Evolutionary conservation across 2,113 vertebrate genomes (phyloP).

Genomic region (Mormoops blainvillei): DNA sequence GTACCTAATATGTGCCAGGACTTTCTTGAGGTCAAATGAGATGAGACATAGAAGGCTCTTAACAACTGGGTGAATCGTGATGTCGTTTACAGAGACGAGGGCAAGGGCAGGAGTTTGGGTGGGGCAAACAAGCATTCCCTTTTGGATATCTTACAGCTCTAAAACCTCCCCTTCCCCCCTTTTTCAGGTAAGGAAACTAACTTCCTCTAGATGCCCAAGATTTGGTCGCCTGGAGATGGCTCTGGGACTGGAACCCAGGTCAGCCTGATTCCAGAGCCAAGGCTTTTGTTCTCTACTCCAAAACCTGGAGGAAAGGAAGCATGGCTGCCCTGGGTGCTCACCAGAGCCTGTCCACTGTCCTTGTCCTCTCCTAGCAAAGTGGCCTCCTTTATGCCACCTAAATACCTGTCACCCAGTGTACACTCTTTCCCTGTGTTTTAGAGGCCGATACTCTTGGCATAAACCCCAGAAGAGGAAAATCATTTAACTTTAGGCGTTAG

Average conservation of each 20-base stretch:
- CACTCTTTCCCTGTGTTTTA: neutral
- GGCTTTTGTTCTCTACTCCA: neutral
- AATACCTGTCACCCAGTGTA: neutral
- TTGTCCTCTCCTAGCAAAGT: neutral
- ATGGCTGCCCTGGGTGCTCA: neutral
- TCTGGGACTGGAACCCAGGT: neutral
- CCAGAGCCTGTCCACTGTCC: neutral
- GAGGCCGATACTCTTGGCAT: neutral
- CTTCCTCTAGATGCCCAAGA: neutral
- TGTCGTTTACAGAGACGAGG: neutral
- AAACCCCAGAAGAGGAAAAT: neutral
- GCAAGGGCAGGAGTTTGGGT: neutral
- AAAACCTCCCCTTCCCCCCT: neutral
- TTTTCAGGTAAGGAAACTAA: neutral
- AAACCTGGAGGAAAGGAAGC: neutral
- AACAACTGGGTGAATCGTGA: neutral
- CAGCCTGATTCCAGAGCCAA: neutral
- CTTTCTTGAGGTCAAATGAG: neutral
- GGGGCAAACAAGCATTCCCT: neutral
- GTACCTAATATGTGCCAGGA: neutral
- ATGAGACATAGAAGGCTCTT: neutral
- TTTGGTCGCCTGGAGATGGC: neutral
- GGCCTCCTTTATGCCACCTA: neutral
- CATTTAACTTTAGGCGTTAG: neutral
- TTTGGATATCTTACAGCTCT: neutral